Conservation (phyloP, 2,888 invertebrate genomes). For the Mechanitis messenoides region DNA sequence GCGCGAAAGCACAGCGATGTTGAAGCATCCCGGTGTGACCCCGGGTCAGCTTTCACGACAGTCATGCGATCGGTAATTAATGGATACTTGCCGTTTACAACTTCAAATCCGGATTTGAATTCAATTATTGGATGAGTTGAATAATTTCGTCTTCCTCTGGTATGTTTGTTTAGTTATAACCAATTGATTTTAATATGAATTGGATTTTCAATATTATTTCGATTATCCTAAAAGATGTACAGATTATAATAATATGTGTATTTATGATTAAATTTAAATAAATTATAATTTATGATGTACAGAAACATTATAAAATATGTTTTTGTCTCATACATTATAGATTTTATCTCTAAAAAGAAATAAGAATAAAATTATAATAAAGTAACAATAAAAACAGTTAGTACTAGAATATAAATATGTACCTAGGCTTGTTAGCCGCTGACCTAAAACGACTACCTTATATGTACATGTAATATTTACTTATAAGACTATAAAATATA, state of each 20-base stretch:
- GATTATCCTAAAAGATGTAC: too few species aligned
- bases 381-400: slow-evolving; percentile 22
- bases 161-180: slow-evolving; percentile 9
- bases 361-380: slow-evolving; percentile 19
- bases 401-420: slow-evolving; percentile 15
- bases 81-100: slow-evolving; percentile 30
- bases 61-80: slow-evolving; percentile 59
- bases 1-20: slow-evolving; percentile 24
- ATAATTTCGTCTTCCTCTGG: slow-evolving; percentile 20
- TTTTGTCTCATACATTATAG: neutral
- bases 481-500: slow-evolving; percentile 13
- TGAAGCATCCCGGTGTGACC: slow-evolving; percentile 45
- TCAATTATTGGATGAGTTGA: slow-evolving; percentile 26
- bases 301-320: neutral
- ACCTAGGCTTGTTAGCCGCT: slow-evolving; percentile 20
- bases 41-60: slow-evolving; percentile 60
- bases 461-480: slow-evolving; percentile 21
- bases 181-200: neutral
- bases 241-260: too few species aligned
- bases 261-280: too few species aligned
- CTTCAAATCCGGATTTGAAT: slow-evolving; percentile 28
- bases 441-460: slow-evolving; percentile 22
- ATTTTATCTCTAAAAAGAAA: neutral
- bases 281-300: too few species aligned
- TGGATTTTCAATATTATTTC: neutral